These are phyloP conservation scores for Peromyscus melanophrys DNA, from an alignment of 2,797 vertebrate genomes.

Conservation along the genomic window DNA sequence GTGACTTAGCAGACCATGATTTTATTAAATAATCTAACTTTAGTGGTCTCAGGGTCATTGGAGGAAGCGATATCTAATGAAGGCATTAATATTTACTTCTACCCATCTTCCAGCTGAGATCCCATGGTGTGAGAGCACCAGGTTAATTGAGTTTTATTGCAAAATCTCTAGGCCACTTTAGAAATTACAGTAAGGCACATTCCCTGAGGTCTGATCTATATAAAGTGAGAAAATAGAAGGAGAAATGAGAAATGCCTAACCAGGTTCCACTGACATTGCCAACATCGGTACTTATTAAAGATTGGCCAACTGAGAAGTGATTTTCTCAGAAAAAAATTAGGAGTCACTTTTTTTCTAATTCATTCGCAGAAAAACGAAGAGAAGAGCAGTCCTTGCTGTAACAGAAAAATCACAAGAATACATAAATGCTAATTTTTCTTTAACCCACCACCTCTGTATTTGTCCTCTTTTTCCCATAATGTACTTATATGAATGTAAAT, in stretches of 20 bases:
- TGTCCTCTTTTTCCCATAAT: background rate
- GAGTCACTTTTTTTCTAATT: background rate
- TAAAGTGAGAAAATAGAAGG: constrained; percentile 68
- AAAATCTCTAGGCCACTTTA: constrained; percentile 76
- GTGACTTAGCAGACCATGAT: constrained; percentile 50
- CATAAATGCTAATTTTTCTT: background rate
- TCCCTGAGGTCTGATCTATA: constrained; percentile 70
- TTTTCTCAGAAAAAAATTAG: constrained; percentile 44
- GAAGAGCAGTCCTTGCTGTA: background rate
- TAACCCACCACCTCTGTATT: background rate
- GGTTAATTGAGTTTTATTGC: constrained; percentile 84
- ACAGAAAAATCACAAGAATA: background rate
- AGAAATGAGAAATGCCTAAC: constrained; percentile 55
- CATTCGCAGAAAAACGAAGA: background rate
- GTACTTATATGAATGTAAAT: background rate
- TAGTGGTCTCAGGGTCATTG: constrained; percentile 62
- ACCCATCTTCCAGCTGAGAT: constrained; percentile 66
- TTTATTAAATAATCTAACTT: constrained; percentile 79
- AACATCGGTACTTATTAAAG: constrained; percentile 61
- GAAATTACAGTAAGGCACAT: constrained; percentile 68
- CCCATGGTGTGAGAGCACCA: constrained; percentile 68
- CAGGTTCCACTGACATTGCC: constrained; percentile 47
- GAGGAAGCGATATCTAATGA: constrained; percentile 80
- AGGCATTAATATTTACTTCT: constrained; percentile 83
- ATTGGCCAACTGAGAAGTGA: background rate